These are phyloP conservation scores for Crotalus helleri DNA, from an alignment of 2,113 vertebrate species.

Conservation along the genomic window DNA sequence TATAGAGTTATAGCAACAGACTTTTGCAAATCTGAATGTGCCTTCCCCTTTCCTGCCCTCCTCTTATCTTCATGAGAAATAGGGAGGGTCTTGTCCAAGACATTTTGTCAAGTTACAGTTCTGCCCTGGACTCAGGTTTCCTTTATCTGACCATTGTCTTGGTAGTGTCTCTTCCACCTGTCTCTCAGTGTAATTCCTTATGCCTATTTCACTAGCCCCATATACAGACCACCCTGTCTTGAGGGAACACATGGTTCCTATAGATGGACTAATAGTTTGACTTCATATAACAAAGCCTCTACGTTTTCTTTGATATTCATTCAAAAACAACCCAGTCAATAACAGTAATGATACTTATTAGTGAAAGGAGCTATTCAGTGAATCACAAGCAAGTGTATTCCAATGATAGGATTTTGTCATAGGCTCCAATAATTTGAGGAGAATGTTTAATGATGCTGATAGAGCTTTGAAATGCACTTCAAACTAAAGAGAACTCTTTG, in stretches of 20 bases:
- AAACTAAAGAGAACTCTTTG: neutral
- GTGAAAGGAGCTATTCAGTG: neutral
- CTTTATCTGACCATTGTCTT: neutral
- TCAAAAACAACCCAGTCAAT: neutral
- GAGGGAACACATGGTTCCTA: neutral
- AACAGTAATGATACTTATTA: neutral
- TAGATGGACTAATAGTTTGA: neutral
- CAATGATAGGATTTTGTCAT: neutral
- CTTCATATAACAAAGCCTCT: neutral
- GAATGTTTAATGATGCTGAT: neutral
- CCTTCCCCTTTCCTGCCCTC: neutral
- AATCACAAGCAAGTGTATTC: neutral
- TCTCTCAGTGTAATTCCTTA: neutral
- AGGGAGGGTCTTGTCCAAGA: neutral
- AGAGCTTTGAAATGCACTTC: conserved; percentile 14
- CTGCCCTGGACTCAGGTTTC: neutral
- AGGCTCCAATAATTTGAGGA: neutral
- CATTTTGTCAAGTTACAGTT: neutral
- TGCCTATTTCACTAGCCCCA: neutral
- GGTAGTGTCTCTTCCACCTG: neutral
- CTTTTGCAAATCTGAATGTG: neutral
- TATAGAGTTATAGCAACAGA: neutral
- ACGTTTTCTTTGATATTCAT: neutral
- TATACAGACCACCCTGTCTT: neutral
- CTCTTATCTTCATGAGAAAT: neutral